These are phyloP conservation scores for Diphyllodes magnificus DNA, from an alignment of 2,113 vertebrate genomes.

Conservation along the genomic window DNA sequence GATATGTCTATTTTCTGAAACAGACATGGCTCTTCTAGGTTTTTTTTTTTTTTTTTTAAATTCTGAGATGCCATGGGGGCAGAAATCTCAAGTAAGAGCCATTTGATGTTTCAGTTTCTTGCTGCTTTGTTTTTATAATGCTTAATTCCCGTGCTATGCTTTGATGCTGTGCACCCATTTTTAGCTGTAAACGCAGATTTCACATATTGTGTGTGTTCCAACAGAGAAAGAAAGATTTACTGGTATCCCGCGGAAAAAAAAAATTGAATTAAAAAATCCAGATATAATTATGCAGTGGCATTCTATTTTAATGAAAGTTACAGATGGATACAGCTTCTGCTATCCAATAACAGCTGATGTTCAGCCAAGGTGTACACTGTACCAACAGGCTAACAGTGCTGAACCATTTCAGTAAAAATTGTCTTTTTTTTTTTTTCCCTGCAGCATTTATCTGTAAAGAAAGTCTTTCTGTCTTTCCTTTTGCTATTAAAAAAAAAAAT, in stretches of 20 bases:
- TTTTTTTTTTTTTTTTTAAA: background rate
- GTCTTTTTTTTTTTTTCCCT: background rate
- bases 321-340: conserved; percentile 55
- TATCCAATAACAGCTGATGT: conserved; percentile 41
- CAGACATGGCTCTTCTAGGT: background rate
- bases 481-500: background rate
- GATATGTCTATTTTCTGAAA: background rate
- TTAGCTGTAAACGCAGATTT: background rate
- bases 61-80: background rate
- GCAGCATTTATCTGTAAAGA: background rate
- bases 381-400: background rate
- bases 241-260: background rate
- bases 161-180: background rate
- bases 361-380: conserved; percentile 29
- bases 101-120: conserved; percentile 12
- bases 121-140: conserved; percentile 3
- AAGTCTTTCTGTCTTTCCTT: background rate
- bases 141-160: background rate
- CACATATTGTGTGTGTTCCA: background rate
- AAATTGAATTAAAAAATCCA: background rate
- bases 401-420: background rate
- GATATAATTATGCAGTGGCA: conserved; percentile 30
- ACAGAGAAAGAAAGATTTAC: background rate
- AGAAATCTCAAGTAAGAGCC: background rate
- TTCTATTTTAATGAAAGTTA: conserved; percentile 58